Percentiles rank a stretch among this genome's conserved stretches.
Conservation (phyloP, 2,888 invertebrate genomes). For the Phyllotreta striolata region DNA sequence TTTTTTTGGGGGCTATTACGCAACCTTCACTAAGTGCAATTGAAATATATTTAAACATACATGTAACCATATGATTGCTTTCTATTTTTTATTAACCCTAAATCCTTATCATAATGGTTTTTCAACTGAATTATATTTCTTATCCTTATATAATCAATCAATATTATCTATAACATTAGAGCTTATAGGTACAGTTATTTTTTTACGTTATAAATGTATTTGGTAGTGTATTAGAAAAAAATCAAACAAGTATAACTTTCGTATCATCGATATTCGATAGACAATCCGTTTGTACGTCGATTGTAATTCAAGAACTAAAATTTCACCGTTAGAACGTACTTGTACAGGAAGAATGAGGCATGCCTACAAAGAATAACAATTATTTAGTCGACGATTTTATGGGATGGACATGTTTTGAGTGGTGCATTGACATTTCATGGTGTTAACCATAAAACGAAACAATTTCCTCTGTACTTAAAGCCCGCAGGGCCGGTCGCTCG, state of each 20-base stretch:
- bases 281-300: conserved; percentile 28
- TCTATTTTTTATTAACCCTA: too few relatives aligned
- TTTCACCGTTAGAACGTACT: conserved; percentile 33
- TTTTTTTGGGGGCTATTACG: too few relatives aligned
- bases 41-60: too few relatives aligned
- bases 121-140: too few relatives aligned
- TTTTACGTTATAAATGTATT: not conserved
- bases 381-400: conserved; percentile 30
- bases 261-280: conserved; percentile 28
- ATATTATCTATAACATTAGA: too few relatives aligned
- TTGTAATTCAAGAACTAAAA: conserved; percentile 34
- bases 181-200: too few relatives aligned
- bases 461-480: conserved; percentile 21
- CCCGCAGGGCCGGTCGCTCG: conserved; percentile 17
- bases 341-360: conserved; percentile 35
- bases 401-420: conserved; percentile 26
- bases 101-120: too few relatives aligned
- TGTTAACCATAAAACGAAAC: conserved; percentile 34
- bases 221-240: conserved; percentile 2
- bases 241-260: not conserved
- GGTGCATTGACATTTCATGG: conserved; percentile 33
- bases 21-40: too few relatives aligned
- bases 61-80: too few relatives aligned
- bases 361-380: conserved; percentile 36
- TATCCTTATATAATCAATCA: too few relatives aligned